A percentile compares a stretch with the other conserved stretches of the same genome.
Evolutionary conservation across 2,797 vertebrate genomes (phyloP).

Genomic region (Clarias laeviceps): DNA sequence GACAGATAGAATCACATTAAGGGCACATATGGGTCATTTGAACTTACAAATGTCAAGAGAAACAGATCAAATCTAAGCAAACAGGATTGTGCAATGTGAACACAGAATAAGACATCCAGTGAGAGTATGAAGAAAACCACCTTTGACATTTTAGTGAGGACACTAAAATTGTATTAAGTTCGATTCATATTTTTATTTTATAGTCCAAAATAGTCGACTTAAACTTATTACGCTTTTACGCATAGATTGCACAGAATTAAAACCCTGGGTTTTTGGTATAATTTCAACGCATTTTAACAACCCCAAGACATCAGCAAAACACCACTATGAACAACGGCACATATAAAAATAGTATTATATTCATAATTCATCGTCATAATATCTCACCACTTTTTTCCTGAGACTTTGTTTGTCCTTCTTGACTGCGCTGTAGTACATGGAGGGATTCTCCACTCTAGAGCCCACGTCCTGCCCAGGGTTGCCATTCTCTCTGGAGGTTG

Average conservation of each 20-base stretch:
- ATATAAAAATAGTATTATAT: slow-evolving; percentile 27
- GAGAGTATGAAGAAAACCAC: neutral
- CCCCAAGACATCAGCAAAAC: slow-evolving; percentile 49
- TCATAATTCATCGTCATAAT: slow-evolving; percentile 55
- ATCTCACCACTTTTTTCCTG: slow-evolving; percentile 88
- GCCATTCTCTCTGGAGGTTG: slow-evolving; percentile 85
- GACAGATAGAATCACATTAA: neutral
- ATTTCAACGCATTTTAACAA: slow-evolving; percentile 39
- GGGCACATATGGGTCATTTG: neutral
- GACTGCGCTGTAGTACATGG: slow-evolving; percentile 86
- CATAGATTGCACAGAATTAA: neutral
- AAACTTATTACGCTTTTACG: neutral
- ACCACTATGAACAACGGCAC: slow-evolving; percentile 46
- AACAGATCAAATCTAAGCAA: neutral
- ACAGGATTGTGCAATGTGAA: neutral
- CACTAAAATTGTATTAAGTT: neutral
- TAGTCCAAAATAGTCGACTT: neutral
- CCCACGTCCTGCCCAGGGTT: slow-evolving; percentile 88
- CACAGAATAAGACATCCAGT: neutral
- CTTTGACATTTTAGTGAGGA: neutral
- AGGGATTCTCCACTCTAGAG: slow-evolving; percentile 83
- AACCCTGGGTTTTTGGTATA: slow-evolving; percentile 22
- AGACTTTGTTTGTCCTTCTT: slow-evolving; percentile 88
- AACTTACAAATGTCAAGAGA: neutral
- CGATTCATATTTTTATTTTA: neutral